Evolutionary conservation across 2,888 invertebrate genomes (phyloP).

Genomic region (Tetragonisca angustula): DNA sequence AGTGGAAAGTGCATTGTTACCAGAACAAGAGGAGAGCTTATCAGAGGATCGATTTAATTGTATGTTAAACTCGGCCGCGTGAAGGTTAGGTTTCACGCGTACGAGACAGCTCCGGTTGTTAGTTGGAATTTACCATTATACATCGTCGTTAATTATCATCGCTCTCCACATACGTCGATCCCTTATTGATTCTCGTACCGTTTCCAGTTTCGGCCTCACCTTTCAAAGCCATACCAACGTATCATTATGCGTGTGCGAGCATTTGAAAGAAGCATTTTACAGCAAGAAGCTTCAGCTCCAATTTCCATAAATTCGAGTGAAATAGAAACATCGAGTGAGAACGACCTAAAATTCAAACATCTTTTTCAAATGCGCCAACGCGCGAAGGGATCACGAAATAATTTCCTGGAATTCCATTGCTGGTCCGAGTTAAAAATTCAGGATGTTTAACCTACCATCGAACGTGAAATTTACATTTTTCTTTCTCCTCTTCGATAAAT

Average conservation of each 20-base stretch:
- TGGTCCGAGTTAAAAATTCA: too few relatives aligned
- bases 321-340: too few relatives aligned
- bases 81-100: slow-evolving; percentile 31
- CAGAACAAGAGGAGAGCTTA: slow-evolving; percentile 39
- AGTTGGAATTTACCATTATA: neutral
- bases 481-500: too few relatives aligned
- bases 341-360: neutral
- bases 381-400: too few relatives aligned
- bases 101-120: neutral
- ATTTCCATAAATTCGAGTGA: neutral
- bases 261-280: neutral
- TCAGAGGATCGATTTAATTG: slow-evolving; percentile 23
- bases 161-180: slow-evolving; percentile 5
- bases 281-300: neutral
- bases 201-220: slow-evolving; percentile 39
- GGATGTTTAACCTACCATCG: too few relatives aligned
- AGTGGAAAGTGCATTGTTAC: slow-evolving; percentile 65
- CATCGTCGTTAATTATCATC: neutral
- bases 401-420: too few relatives aligned
- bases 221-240: too few relatives aligned
- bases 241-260: too few relatives aligned
- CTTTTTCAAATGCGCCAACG: neutral
- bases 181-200: slow-evolving; percentile 37
- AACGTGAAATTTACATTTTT: too few relatives aligned
- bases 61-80: slow-evolving; percentile 1